Percentiles rank a stretch among this genome's conserved stretches.
Evolutionary conservation across 23 tunicate genomes (phyloP).

Genomic region (Phallusia fumigata): DNA sequence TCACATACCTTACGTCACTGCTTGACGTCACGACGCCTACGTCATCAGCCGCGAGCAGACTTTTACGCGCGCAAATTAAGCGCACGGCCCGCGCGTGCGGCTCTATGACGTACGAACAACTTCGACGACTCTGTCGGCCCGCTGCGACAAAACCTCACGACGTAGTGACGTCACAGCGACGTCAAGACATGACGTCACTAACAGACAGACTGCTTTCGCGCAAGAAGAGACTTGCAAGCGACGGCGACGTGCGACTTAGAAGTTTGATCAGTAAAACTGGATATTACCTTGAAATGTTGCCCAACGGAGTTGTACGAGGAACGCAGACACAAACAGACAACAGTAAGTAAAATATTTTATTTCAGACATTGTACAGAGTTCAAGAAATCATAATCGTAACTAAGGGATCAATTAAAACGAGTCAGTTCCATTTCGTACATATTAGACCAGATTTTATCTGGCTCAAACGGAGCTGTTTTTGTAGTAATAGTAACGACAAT

Average conservation of each 20-base stretch:
- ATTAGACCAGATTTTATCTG: too few relatives aligned
- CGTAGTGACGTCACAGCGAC: background rate
- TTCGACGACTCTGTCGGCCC: background rate
- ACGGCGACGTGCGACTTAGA: conserved; percentile 16
- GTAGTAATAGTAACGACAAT: too few relatives aligned
- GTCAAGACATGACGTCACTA: background rate
- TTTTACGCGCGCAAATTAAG: background rate
- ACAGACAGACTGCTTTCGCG: conserved; percentile 1
- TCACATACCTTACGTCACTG: background rate
- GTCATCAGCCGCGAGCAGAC: background rate
- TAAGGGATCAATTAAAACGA: too few relatives aligned
- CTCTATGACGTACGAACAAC: background rate
- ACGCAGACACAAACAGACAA: background rate
- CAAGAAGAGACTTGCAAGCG: conserved; percentile 2
- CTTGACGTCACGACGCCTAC: conserved; percentile 11
- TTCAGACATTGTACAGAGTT: too few relatives aligned
- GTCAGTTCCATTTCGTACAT: too few relatives aligned
- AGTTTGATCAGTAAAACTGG: conserved; percentile 16
- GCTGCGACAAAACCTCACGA: background rate
- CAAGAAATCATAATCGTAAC: too few relatives aligned
- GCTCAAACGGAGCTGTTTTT: too few relatives aligned
- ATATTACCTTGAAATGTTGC: conserved; percentile 14
- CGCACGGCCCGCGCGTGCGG: background rate
- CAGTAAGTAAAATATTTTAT: background rate
- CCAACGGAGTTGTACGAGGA: conserved; percentile 10